Evolutionary conservation across 2,888 invertebrate genomes (phyloP).

Genomic region (Diplolepis rosae): DNA sequence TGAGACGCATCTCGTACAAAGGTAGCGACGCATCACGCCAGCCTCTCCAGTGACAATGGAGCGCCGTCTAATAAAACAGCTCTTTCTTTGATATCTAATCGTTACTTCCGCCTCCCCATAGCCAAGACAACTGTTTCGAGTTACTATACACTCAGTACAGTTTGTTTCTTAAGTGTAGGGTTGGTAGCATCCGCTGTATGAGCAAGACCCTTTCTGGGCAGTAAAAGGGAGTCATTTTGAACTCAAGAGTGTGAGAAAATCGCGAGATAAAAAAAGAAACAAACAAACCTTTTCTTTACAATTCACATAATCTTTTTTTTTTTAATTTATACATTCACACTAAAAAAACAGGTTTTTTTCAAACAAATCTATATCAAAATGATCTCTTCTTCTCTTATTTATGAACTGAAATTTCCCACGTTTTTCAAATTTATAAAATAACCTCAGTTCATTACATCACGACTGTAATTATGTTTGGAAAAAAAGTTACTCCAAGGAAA

Average conservation of each 20-base stretch:
- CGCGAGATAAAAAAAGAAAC: constrained; percentile 3
- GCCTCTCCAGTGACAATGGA: constrained; percentile 62
- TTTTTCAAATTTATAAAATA: not conserved
- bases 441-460: no score
- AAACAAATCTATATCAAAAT: not conserved
- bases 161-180: constrained; percentile 3
- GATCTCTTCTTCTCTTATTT: not conserved
- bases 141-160: constrained; percentile 19
- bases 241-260: constrained; percentile 8
- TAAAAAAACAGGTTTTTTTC: no score
- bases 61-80: constrained; percentile 66
- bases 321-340: constrained; percentile 3
- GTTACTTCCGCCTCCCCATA: constrained; percentile 67
- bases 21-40: constrained; percentile 74
- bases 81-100: constrained; percentile 72
- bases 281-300: constrained; percentile 6
- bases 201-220: not conserved
- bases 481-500: not conserved
- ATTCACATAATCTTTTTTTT: no score
- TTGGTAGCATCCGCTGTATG: constrained; percentile 9
- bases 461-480: not conserved
- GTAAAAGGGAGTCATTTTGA: constrained; percentile 1
- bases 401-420: not conserved
- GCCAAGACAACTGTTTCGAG: constrained; percentile 30
- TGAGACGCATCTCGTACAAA: constrained; percentile 78